These are phyloP conservation scores for Noctuana brunneofusca DNA, from an alignment of 2,888 invertebrate genomes.

Conservation along the genomic window DNA sequence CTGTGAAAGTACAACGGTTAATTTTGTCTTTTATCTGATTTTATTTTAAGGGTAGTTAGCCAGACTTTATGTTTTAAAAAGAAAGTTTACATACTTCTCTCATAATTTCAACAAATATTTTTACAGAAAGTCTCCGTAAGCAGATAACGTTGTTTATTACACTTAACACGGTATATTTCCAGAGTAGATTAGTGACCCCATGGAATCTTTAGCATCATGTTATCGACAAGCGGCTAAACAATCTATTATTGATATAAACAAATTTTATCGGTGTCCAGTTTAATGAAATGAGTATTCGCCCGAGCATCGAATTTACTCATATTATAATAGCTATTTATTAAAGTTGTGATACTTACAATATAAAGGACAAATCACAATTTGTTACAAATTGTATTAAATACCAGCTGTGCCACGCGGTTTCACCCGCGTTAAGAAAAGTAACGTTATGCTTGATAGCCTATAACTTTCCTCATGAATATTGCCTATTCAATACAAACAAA, in stretches of 20 bases:
- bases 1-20: too few relatives aligned
- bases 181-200: slow-evolving; percentile 26
- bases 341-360: too few relatives aligned
- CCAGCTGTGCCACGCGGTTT: too few relatives aligned
- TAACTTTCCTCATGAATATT: too few relatives aligned
- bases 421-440: too few relatives aligned
- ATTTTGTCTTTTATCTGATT: neutral
- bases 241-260: slow-evolving; percentile 26
- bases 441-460: too few relatives aligned
- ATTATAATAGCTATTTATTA: too few relatives aligned
- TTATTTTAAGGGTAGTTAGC: neutral
- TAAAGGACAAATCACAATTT: too few relatives aligned
- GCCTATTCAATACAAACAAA: too few relatives aligned
- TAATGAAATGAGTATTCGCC: neutral
- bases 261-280: neutral
- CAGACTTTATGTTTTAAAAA: neutral
- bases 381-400: too few relatives aligned
- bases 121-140: slow-evolving; percentile 15
- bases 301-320: too few relatives aligned
- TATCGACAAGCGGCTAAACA: slow-evolving; percentile 14
- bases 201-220: slow-evolving; percentile 28
- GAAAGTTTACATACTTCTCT: neutral
- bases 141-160: slow-evolving; percentile 8
- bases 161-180: slow-evolving; percentile 10
- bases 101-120: neutral